Percentiles rank a stretch among this genome's conserved stretches.
These are phyloP conservation scores for Phallusia fumigata DNA, from an alignment of 23 tunicate species.

Conservation along the genomic window DNA sequence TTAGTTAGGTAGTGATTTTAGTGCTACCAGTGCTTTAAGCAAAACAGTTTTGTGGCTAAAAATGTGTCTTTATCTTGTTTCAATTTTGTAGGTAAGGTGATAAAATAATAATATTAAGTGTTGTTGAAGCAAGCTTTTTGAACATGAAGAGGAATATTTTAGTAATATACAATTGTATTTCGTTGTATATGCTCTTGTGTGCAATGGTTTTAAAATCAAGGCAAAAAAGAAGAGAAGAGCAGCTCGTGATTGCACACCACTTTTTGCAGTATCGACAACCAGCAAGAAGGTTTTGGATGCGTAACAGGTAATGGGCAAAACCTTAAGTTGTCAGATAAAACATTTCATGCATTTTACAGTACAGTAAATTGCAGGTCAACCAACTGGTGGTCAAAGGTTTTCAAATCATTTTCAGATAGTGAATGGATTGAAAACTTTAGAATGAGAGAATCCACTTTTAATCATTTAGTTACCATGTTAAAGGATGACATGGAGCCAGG, in stretches of 20 bases:
- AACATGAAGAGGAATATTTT: background rate
- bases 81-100: background rate
- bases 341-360: background rate
- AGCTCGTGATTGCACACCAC: background rate
- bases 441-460: too few relatives aligned
- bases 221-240: background rate
- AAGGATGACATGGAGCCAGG: constrained; percentile 21
- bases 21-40: background rate
- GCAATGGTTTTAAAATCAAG: background rate
- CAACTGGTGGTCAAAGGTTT: constrained; percentile 20
- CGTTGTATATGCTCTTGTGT: background rate
- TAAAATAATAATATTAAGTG: background rate
- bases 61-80: background rate
- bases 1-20: constrained; percentile 1
- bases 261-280: background rate
- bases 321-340: background rate
- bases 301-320: constrained; percentile 9
- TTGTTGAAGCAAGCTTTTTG: background rate
- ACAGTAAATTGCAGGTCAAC: background rate
- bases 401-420: background rate
- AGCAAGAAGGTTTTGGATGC: constrained; percentile 13
- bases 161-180: background rate
- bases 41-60: background rate
- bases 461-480: too few relatives aligned
- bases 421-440: too few relatives aligned